Base-by-base conservation (phyloP, 2,888 invertebrate genomes). In the Drosophila engyochracea region DNA sequence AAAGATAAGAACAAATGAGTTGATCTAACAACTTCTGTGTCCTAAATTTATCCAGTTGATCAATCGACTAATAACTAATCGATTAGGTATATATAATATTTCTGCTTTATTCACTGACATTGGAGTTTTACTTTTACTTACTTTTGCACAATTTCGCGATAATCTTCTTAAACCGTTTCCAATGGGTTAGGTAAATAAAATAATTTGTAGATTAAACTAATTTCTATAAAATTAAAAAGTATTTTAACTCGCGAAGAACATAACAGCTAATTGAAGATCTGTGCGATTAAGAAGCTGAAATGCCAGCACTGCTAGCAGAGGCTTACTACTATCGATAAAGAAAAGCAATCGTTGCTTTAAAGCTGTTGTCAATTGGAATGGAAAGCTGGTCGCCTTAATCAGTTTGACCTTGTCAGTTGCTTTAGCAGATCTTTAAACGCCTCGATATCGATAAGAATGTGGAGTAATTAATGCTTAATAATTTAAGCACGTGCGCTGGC, bases 321-420 rank as follows among this genome's bases (percentile, higher is more conserved):
- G 67, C 44, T 49, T 57, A 30, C 12, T 51, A 33, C 7, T 60
- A 64, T 67, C 66, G 75, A 67, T 75, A 58, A 66, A 22, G 49
- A 41, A 69, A 60, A 28, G 49, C 59, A 64, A 63, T 69, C 55
- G 74, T 6, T 41, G 51, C 25, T 41, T 14, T n/a, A 39, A 64
- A 55, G 67, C 54, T 59, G 28, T 25, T 39, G 35, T 41, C 44
- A 61, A 31, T 52, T 41, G 30, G 37, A 47, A 30, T 37, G 41
- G 41, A 60, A 53, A 54, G 63, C 51, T 37, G 39, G 19, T 25
- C 31, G 41, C 39, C 39, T 44, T 61, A 73, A 72, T 69, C 61
- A 64, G 30, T 51, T 61, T 78, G 76, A 78, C 79, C 78, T 76
- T 79, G 80, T 61, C 80, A 47, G 55, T 49, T 35, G 41, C 22